Evolutionary conservation across 35 echinoderm and acorn worm species (phyloP), one percentile per base, ranked within the genome.

Genomic region (Anneissia japonica): DNA sequence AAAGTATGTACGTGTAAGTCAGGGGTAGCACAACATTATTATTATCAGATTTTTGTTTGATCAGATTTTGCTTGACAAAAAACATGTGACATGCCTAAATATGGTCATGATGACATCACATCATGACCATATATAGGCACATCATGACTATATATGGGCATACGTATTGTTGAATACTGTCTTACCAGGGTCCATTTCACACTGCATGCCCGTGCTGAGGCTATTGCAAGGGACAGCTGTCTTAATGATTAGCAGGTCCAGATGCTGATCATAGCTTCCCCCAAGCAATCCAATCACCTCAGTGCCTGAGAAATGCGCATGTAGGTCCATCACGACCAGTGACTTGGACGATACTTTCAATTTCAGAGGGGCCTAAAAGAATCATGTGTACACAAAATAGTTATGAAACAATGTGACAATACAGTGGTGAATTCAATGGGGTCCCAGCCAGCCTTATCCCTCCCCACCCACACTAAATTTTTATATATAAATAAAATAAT

Each of bases 131-230:
- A n/a, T n/a, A n/a, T n/a, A n/a, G n/a, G n/a, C n/a, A n/a, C n/a
- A n/a, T n/a, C n/a, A n/a, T n/a, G n/a, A n/a, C n/a, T n/a, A n/a
- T n/a, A n/a, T n/a, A n/a, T n/a, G n/a, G n/a, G n/a, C n/a, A n/a
- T n/a, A n/a, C n/a, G n/a, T n/a, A n/a, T n/a, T n/a, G n/a, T n/a
- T n/a, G n/a, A n/a, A n/a, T n/a, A n/a, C n/a, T n/a, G n/a, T 16
- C 84, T n/a, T 88, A 97, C 94, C 94, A 81, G 94, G 94, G 56
- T 97, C 94, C 94, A 97, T 97, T 73, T 97, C 94, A 91, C 94
- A 97, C 64, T 97, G 94, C 88, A 97, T 90, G 33, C 94, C 94
- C 14, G 94, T 97, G 51, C 94, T 97, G 26, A 93, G 55, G 79
- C 94, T 97, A 28, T 90, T 93, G 55, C 94, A 97, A 13, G 94